Evolutionary conservation across 2,888 invertebrate species (phyloP).

Genomic region (Platynereis dumerilii): DNA sequence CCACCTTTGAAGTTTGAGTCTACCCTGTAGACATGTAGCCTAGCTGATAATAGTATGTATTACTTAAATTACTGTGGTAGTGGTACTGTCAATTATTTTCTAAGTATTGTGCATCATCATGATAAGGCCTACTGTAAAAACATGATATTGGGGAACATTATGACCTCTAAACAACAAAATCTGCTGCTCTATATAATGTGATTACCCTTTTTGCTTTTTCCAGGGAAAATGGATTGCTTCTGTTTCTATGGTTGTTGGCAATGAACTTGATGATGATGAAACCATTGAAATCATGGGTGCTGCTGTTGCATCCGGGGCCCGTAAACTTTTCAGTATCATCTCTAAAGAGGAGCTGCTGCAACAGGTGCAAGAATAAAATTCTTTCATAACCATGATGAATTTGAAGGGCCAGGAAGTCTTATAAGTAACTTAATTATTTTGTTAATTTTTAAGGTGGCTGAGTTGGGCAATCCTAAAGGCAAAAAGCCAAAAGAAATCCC

Average conservation of each 20-base stretch:
- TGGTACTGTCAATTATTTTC: too few relatives aligned
- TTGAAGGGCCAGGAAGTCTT: background rate
- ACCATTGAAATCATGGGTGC: conserved; percentile 50
- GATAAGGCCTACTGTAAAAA: too few relatives aligned
- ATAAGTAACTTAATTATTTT: background rate
- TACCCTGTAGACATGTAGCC: too few relatives aligned
- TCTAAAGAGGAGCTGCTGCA: conserved; percentile 49
- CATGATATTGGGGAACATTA: too few relatives aligned
- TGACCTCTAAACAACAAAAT: too few relatives aligned
- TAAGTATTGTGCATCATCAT: too few relatives aligned
- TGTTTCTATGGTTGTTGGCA: conserved; percentile 52
- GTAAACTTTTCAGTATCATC: conserved; percentile 53
- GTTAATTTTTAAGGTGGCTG: conserved; percentile 46
- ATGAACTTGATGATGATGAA: conserved; percentile 51
- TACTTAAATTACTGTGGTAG: too few relatives aligned
- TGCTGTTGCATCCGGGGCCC: conserved; percentile 46
- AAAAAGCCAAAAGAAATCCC: conserved; percentile 57
- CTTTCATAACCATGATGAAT: too few relatives aligned
- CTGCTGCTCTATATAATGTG: too few relatives aligned
- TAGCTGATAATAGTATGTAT: too few relatives aligned
- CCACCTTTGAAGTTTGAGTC: too few relatives aligned
- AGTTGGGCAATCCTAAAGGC: conserved; percentile 59
- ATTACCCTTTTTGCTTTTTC: too few relatives aligned
- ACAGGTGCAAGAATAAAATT: conserved; percentile 8
- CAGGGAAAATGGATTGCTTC: conserved; percentile 58